A percentile compares a stretch with the other conserved stretches of the same genome.
Conservation (phyloP, 2,113 vertebrate genomes). For the Brachyhypopomus occidentalis region DNA sequence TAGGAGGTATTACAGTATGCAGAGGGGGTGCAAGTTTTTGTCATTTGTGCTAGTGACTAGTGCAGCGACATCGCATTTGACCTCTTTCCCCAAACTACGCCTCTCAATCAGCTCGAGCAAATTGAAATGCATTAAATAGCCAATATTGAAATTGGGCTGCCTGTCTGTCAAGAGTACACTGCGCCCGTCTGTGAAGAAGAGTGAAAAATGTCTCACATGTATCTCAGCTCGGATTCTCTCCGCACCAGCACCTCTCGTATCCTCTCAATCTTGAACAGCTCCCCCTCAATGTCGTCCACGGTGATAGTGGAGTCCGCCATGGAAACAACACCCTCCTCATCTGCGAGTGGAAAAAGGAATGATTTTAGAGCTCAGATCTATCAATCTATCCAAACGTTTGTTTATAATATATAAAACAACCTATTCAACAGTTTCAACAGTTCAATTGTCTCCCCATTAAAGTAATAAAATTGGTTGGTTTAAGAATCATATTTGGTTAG, state of each 20-base stretch:
- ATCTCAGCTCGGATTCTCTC: slow-evolving; percentile 80
- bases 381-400: too few relatives aligned
- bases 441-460: too few relatives aligned
- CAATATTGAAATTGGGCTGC: background rate
- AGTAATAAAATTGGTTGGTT: too few relatives aligned
- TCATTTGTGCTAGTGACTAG: background rate
- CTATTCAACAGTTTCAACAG: too few relatives aligned
- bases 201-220: slow-evolving; percentile 73
- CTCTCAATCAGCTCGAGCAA: background rate
- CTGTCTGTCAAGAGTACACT: background rate
- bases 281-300: slow-evolving; percentile 78
- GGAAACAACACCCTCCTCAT: slow-evolving; percentile 74
- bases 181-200: background rate
- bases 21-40: too few relatives aligned
- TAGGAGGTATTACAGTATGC: too few relatives aligned
- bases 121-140: background rate
- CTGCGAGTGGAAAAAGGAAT: slow-evolving; percentile 21
- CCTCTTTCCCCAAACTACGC: background rate
- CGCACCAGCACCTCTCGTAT: slow-evolving; percentile 79
- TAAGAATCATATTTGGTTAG: too few relatives aligned
- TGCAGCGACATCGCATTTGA: background rate
- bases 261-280: slow-evolving; percentile 81
- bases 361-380: background rate
- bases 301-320: slow-evolving; percentile 81
- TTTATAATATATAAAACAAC: too few relatives aligned